Base-by-base conservation (phyloP, 1,140 invertebrate species). In the Cyclargus thomasi region DNA sequence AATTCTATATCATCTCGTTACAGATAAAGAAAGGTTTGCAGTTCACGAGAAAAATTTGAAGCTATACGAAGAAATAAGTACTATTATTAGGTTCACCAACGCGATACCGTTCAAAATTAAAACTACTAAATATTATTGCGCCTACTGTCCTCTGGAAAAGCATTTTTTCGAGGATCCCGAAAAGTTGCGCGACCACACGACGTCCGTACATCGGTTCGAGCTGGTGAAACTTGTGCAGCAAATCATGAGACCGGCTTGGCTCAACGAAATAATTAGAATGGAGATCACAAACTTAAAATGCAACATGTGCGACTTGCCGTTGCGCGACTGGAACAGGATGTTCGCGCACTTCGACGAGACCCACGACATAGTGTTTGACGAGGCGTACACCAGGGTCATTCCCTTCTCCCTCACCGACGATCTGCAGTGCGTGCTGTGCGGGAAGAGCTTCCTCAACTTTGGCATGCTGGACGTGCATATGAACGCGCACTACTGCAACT, bases 401-500 rank as follows among this genome's bases (percentile, higher is more conserved):
- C 86, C 86, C 1, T 89, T 79, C 36, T 73, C 72, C 0, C 36
- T 89, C 7, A 69, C 35, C 0, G 17, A 63, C 0, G 71, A 83
- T 0, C 20, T 81, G 1, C 67, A 69, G 57, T 89, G 86, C 66
- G 77, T 75, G 0, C 63, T 89, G 2, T 89, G 86, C 22, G 66
- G 71, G 2, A 68, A 79, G 16, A 35, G 16, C 0, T 86, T 82
- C 36, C 35, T 72, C 2, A 81, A 81, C 16, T 86, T 79, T 39
- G 74, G 79, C 1, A 72, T 74, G 18, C 39, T 89, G 1, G 86
- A 89, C 36, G 64, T 70, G 0, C 86, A 89, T 67, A 89, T 89
- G 86, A 89, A 89, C 16, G 67, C 75, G 0, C 86, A 87, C 47
- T 89, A 84, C 29, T 76, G 74, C 17, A 89, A 82, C 16, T 82